Conservation (phyloP, 2,797 vertebrate genomes). For the Myripristis murdjan region DNA sequence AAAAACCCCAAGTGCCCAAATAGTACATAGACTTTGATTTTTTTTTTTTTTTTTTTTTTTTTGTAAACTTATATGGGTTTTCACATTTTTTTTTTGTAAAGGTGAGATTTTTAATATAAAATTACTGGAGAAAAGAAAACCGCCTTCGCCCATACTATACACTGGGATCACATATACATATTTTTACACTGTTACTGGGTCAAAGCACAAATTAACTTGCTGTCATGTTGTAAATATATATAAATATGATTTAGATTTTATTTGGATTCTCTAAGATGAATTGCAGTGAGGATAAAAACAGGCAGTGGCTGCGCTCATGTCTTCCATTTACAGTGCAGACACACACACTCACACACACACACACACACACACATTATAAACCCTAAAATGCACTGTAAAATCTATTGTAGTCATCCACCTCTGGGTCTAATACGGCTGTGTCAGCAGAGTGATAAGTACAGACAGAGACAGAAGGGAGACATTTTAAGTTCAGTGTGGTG, state of each 20-base stretch:
- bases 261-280: conserved; percentile 44
- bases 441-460: conserved; percentile 82
- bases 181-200: no score
- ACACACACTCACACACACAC: no score
- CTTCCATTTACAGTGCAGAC: conserved; percentile 55
- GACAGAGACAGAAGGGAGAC: conserved; percentile 81
- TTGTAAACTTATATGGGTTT: no score
- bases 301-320: conserved; percentile 25
- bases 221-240: conserved; percentile 4
- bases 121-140: no score
- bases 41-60: no score
- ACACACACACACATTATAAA: no score
- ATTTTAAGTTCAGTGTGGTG: conserved; percentile 69
- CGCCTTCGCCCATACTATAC: no score
- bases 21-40: no score
- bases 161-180: no score
- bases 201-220: conserved; percentile 11
- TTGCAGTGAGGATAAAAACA: conserved; percentile 34
- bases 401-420: conserved; percentile 71
- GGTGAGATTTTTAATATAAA: no score
- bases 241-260: conserved; percentile 54
- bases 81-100: no score
- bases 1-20: no score
- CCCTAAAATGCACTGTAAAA: conserved; percentile 62
- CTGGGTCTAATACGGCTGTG: conserved; percentile 71